A percentile compares a stretch with the other conserved stretches of the same genome.
Evolutionary conservation across 1,140 invertebrate species (phyloP).

Genomic region (Oscheius sp.): DNA sequence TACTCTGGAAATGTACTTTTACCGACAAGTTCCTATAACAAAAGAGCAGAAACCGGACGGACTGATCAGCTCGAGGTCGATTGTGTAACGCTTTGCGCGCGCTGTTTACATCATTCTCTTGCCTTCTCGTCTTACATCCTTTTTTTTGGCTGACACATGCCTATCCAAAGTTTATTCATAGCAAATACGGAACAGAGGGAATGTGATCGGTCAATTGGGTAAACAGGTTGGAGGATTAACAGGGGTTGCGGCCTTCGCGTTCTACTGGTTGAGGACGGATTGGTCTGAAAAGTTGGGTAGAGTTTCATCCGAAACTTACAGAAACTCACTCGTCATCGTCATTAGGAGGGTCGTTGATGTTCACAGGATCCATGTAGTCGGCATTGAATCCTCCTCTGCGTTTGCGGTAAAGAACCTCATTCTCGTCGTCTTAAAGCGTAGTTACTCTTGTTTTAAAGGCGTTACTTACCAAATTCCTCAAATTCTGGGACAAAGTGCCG

Average conservation of each 20-base stretch:
- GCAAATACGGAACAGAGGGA: neutral
- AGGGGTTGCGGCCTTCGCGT: neutral
- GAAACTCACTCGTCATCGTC: neutral
- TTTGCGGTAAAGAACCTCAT: neutral
- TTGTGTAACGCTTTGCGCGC: neutral
- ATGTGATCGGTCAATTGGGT: neutral
- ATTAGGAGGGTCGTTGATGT: neutral
- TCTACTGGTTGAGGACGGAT: neutral
- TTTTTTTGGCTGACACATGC: neutral
- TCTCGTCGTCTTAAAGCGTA: too few relatives aligned
- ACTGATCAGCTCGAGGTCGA: neutral
- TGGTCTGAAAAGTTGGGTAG: neutral
- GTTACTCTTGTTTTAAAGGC: too few relatives aligned
- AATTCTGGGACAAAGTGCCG: neutral
- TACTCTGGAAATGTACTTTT: too few relatives aligned
- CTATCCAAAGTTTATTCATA: neutral
- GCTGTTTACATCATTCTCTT: neutral
- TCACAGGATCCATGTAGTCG: neutral
- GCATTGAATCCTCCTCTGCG: neutral
- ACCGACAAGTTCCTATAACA: too few relatives aligned
- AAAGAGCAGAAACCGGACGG: too few relatives aligned
- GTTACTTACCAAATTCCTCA: neutral
- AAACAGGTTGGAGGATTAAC: too few relatives aligned
- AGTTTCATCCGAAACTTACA: neutral
- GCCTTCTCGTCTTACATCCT: neutral